Evolutionary conservation across 2,888 invertebrate species (phyloP), one percentile per base, ranked within the genome.

Genomic region (Oscheius myriophilus): DNA sequence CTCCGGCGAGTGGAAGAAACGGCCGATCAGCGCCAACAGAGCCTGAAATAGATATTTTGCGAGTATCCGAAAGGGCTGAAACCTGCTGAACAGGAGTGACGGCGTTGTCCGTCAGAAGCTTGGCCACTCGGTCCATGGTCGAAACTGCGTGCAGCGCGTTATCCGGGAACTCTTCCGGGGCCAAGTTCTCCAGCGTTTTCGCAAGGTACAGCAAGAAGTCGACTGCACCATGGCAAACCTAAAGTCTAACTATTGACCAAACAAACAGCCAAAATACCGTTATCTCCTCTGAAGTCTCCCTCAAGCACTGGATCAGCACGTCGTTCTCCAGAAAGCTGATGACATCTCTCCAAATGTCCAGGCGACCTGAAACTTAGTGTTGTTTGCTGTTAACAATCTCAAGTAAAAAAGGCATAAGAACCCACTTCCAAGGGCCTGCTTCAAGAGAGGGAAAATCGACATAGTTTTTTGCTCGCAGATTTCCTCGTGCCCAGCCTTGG

Each of bases 101-200:
- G 11, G 64, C 61, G 52, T 67, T 63, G 2, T 41, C 51, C 3
- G 65, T 45, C 2, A 75, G 25, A 18, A 55, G 33, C 26, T 69
- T 61, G 4, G 67, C 55, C 55, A 76, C 70, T n/a, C 67, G 62
- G 9, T 76, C 71, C 26, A 75, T 67, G 11, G 70, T 63, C 18
- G 66, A 67, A 0, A 74, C 69, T 6, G 67, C 74, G 25, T 72
- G 61, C 21, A 76, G 66, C 2, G 74, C 72, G 58, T 78, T 78
- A 23, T 72, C 69, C 0, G 78, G 78, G 73, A 76, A 78, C 23
- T 73, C 66, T n/a, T 45, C 16, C 4, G 61, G 52, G 25, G 41
- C 53, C 51, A 45, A 61, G 11, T 61, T 67, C 52, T 67, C 67
- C 1, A 67, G 43, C 11, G 18, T 25, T 18, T 26, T 39, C 11